Evolutionary conservation across 1,140 invertebrate species (phyloP), one percentile per base, ranked within the genome.

Genomic region (Probaryconus sp.): DNA sequence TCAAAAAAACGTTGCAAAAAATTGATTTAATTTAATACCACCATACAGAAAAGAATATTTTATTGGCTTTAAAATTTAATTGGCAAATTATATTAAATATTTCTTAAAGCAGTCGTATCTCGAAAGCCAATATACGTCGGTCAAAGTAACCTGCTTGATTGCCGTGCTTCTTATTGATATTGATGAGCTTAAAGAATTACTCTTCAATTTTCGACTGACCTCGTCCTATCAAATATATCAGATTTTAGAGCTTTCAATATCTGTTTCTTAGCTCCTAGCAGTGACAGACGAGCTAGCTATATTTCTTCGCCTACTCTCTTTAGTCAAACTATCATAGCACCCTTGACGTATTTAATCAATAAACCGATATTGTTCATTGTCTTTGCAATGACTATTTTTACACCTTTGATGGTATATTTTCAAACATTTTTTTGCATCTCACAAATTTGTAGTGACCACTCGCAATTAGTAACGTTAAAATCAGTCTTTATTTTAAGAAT

Each of bases 351-450:
- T 58, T 9, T 43, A 43, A 68, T 68, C 43, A 68, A 58, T 50
- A 56, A 67, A 50, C 63, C 63, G 18, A 67, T 67, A 55, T 38
- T 56, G 47, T 48, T 42, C 42, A 55, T 65, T 53, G 60, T 65
- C 50, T 65, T 65, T 55, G 33, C 21, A 37, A 47, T 37, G 48
- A 55, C 48, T 65, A 65, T 65, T 65, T 65, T 55, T 55, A 65
- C 30, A 35, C 40, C 20, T 33, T 55, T 35, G 17, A 6, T 3
- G 7, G n/a, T 10, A 10, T 10, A 10, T 10, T 31, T 7, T 5
- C 5, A 31, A 31, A 31, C 11, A 14, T 3, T 37, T 37, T 37
- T 14, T 31, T 31, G 30, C n/a, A 2, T 5, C 2, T 3, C 2
- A 31, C 3, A 10, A 31, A 31, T 24, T 7, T 24, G 21, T 24